These are phyloP conservation scores for Manis javanica DNA, from an alignment of 2,797 vertebrate species.

Conservation along the genomic window DNA sequence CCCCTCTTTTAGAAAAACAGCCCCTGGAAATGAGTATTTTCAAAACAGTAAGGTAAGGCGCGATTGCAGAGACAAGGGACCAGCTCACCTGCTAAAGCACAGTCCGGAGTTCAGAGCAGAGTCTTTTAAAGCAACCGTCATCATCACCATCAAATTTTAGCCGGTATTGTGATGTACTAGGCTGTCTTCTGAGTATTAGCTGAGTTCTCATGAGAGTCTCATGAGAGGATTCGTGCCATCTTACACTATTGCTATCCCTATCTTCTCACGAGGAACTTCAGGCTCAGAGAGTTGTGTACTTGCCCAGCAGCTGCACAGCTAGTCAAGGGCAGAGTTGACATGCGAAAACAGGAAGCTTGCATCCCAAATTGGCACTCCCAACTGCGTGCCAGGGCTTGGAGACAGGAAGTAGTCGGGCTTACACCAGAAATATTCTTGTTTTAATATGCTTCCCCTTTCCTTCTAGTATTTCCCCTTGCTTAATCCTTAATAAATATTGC, in stretches of 20 bases:
- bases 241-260: rapidly evolving
- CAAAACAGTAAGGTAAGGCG: background rate
- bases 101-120: background rate
- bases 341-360: background rate
- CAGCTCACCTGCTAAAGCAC: background rate
- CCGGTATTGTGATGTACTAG: background rate
- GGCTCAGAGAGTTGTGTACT: background rate
- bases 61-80: background rate
- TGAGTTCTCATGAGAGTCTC: background rate
- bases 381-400: rapidly evolving
- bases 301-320: background rate
- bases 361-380: too few species aligned
- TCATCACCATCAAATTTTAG: background rate
- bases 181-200: background rate
- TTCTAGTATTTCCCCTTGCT: background rate
- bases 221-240: rapidly evolving
- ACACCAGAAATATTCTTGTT: background rate
- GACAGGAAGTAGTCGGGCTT: background rate
- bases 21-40: background rate
- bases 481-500: background rate
- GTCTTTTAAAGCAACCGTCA: background rate
- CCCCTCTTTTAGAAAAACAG: background rate
- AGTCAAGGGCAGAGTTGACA: background rate
- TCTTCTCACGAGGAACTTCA: background rate
- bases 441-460: background rate